Conservation (phyloP, 2,888 invertebrate species). For the Nomada lathburiana region DNA sequence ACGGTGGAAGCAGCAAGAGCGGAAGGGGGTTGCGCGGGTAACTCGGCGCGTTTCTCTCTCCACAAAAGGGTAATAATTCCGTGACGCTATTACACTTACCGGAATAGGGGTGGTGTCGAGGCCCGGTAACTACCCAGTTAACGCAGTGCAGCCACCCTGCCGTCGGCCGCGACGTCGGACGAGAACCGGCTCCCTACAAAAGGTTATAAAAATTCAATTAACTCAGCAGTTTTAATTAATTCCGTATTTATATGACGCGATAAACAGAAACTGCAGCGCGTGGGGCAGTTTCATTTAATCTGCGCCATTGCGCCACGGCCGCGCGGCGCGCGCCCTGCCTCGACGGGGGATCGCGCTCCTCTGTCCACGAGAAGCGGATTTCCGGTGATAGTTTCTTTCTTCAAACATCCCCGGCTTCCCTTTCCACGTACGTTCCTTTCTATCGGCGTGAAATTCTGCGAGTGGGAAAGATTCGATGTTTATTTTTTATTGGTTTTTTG, state of each 20-base stretch:
- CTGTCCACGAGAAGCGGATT: slow-evolving; percentile 43
- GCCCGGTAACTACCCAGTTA: slow-evolving; percentile 78
- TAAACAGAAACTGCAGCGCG: slow-evolving; percentile 75
- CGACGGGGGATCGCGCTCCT: neutral
- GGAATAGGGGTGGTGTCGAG: slow-evolving; percentile 71
- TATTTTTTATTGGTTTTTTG: neutral
- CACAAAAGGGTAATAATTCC: slow-evolving; percentile 79
- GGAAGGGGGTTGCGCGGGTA: neutral
- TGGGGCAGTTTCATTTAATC: slow-evolving; percentile 72
- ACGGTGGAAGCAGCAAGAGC: neutral
- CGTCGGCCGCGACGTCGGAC: slow-evolving; percentile 60
- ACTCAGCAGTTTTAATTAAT: slow-evolving; percentile 80
- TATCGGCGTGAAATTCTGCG: neutral
- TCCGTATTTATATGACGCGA: slow-evolving; percentile 79
- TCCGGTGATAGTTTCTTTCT: slow-evolving; percentile 38
- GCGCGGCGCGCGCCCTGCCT: slow-evolving; percentile 4
- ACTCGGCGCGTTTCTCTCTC: slow-evolving; percentile 67
- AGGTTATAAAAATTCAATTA: slow-evolving; percentile 82
- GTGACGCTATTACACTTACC: slow-evolving; percentile 80
- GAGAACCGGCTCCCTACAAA: slow-evolving; percentile 63
- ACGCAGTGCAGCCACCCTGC: slow-evolving; percentile 72
- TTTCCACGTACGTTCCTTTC: too few species aligned
- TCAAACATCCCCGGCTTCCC: neutral
- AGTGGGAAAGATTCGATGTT: neutral
- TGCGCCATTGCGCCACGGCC: slow-evolving; percentile 53